Conservation (phyloP, 2,113 vertebrate genomes). For the Cochlearius cochlearius region DNA sequence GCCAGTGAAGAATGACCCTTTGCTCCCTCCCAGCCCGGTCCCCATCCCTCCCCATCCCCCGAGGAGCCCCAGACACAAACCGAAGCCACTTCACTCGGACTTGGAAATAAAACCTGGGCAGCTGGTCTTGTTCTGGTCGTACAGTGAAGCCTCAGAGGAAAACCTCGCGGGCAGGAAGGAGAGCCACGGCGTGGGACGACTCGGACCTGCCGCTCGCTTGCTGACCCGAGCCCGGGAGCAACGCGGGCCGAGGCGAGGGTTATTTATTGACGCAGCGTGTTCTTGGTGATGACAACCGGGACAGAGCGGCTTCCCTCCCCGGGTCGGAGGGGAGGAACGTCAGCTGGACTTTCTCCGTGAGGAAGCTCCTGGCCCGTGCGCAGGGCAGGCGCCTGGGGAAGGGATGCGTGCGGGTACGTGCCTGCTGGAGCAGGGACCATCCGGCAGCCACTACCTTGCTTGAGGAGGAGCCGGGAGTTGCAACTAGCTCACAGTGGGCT, state of each 20-base stretch:
- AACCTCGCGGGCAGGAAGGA: neutral
- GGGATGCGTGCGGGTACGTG: neutral
- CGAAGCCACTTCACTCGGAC: slow-evolving; percentile 59
- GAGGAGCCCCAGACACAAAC: neutral
- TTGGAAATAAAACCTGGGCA: neutral
- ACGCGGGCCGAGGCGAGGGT: neutral
- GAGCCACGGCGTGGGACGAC: neutral
- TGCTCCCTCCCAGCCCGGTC: neutral
- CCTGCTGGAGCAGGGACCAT: neutral
- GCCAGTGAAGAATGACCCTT: slow-evolving; percentile 68
- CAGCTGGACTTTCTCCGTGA: neutral
- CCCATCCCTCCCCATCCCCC: neutral
- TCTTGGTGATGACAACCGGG: neutral
- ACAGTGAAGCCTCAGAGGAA: slow-evolving; percentile 53
- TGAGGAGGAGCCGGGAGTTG: neutral
- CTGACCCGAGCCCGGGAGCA: neutral
- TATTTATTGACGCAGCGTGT: slow-evolving; percentile 63
- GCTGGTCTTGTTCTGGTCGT: slow-evolving; percentile 37
- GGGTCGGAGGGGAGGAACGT: accelerated
- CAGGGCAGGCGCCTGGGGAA: neutral
- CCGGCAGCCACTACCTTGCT: neutral
- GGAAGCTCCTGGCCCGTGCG: accelerated
- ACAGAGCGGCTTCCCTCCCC: neutral
- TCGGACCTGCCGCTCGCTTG: neutral
- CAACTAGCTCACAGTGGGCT: neutral